Percentiles rank a stretch among this genome's conserved stretches.
These are phyloP conservation scores for Limnephilus lunatus DNA, from an alignment of 2,888 invertebrate genomes.

Conservation along the genomic window DNA sequence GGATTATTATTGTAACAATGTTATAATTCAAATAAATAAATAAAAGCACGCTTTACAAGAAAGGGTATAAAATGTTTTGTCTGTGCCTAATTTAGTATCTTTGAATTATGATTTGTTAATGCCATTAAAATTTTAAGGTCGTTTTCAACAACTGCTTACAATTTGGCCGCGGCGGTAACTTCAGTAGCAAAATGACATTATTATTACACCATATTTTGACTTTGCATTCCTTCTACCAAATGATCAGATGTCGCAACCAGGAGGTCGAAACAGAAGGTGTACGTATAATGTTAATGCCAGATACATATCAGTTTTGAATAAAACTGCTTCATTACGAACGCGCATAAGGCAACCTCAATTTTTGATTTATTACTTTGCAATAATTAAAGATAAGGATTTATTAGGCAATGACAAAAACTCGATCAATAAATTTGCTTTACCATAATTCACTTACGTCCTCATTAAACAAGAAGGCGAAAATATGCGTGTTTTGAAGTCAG, in stretches of 20 bases:
- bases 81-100: too few relatives aligned
- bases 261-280: conserved; percentile 2
- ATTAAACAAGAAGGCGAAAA: neutral
- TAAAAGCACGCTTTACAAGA: too few relatives aligned
- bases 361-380: conserved; percentile 33
- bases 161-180: neutral
- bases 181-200: neutral
- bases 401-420: conserved; percentile 12
- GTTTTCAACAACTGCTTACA: neutral
- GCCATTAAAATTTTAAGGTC: neutral
- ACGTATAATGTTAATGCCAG: neutral
- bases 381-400: conserved; percentile 25
- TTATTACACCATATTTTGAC: neutral
- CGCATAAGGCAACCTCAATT: neutral
- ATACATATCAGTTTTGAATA: conserved; percentile 12
- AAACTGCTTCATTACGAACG: conserved; percentile 42
- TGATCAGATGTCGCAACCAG: neutral
- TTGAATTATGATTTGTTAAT: too few relatives aligned
- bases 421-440: conserved; percentile 10
- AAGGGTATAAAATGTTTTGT: too few relatives aligned
- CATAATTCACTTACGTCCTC: conserved; percentile 6
- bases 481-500: neutral
- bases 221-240: neutral
- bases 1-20: too few relatives aligned
- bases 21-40: too few relatives aligned